These are phyloP conservation scores for Bombus balteatus DNA, from an alignment of 1,140 invertebrate genomes.

Conservation along the genomic window DNA sequence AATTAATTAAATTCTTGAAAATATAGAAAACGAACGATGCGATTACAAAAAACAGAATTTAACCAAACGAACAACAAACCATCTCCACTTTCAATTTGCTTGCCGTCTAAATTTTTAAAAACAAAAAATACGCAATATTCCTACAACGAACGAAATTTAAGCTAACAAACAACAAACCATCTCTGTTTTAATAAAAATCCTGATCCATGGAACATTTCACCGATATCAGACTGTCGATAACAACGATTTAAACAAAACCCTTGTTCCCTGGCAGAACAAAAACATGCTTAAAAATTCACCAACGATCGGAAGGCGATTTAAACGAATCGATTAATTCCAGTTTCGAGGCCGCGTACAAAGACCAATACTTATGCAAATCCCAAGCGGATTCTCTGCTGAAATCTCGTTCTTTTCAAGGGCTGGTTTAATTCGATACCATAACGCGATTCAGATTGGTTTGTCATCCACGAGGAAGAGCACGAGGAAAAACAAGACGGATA, in stretches of 20 bases:
- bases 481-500: neutral
- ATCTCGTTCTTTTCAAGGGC: neutral
- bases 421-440: constrained; percentile 24
- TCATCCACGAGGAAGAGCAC: neutral
- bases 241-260: neutral
- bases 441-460: constrained; percentile 1
- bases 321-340: neutral
- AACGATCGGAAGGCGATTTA: neutral
- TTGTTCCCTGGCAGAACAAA: neutral
- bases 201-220: too few relatives aligned
- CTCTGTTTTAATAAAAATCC: neutral
- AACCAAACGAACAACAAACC: too few relatives aligned
- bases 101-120: neutral
- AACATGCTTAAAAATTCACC: neutral
- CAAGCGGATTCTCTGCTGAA: neutral
- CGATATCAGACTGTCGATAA: neutral
- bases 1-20: too few relatives aligned
- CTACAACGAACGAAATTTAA: neutral
- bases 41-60: too few relatives aligned
- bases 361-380: constrained; percentile 23
- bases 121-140: neutral
- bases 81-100: too few relatives aligned
- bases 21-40: too few relatives aligned
- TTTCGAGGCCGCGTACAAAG: neutral
- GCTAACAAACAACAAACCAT: neutral